phyloP scores from a whole-genome alignment of 2,113 vertebrate species.

The Heteronetta atricapilla region DNA sequence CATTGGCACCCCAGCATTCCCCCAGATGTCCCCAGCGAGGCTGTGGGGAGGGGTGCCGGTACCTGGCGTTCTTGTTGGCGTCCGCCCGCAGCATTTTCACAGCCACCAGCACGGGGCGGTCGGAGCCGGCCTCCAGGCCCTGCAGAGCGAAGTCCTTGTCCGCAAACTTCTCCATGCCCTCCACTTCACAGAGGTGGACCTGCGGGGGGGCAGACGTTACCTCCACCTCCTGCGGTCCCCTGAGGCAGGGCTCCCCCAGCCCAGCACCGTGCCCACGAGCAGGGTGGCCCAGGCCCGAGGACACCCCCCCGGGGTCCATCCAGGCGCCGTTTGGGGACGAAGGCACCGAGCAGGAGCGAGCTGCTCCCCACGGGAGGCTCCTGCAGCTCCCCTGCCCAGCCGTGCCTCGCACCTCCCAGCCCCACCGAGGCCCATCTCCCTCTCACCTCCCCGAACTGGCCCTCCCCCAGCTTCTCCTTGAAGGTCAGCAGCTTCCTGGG shows the following conservation, averaged over 20 bases:
- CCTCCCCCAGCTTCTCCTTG: constrained; percentile 97
- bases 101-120: constrained; percentile 85
- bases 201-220: constrained; percentile 55
- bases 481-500: constrained; percentile 91
- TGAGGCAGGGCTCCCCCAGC: neutral
- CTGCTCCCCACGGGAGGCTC: too few species aligned
- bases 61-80: constrained; percentile 98
- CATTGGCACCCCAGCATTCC: neutral
- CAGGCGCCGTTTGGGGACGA: neutral
- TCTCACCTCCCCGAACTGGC: constrained; percentile 96
- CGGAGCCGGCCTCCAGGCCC: constrained; percentile 75
- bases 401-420: neutral
- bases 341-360: neutral
- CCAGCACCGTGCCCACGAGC: neutral
- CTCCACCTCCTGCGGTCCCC: neutral
- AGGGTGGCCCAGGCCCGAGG: too few species aligned
- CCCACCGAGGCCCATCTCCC: neutral
- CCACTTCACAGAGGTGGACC: constrained; percentile 97
- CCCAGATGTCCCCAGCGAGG: neutral
- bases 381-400: neutral
- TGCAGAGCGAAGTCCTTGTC: constrained; percentile 85
- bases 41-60: neutral
- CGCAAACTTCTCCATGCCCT: constrained; percentile 89
- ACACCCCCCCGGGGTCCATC: too few species aligned
- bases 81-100: constrained; percentile 96